Evolutionary conservation across 1,140 invertebrate species (phyloP), one percentile per base, ranked within the genome.

Genomic region (Dolichoris vasculosae): DNA sequence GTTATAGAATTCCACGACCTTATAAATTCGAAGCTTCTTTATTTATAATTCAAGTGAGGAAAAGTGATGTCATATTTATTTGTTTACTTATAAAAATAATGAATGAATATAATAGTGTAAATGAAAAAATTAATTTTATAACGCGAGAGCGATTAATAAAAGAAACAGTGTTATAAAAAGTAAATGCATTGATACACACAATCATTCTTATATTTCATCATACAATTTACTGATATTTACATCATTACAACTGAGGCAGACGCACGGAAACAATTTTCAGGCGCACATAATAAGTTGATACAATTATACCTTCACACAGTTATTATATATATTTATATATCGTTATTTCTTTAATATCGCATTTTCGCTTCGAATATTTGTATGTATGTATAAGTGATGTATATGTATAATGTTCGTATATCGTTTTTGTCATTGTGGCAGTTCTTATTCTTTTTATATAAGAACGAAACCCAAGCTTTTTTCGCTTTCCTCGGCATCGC

Each of bases 231-330:
- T 82, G 85, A 86, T 86, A 86, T 86, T 86, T 86, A 86, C 85
- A 86, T 80, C 84, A 80, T 82, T 38, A 23, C 63, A 71, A 73
- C n/a, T 51, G 30, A 82, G 32, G 26, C 86, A 88, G 85, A 86
- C 87, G 67, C 73, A 86, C 63, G 26, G 30, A 32, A 46, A 76
- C 48, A 32, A 77, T 51, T 86, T 69, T 69, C 89, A 89, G 40
- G 83, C 86, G 73, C 79, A 82, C 84, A 87, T 83, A 88, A 67
- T 40, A 88, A 87, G 84, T 90, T 85, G 85, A 87, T 88, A 88
- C 83, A 89, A 88, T 88, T 89, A 87, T 89, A 88, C 89, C 88
- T 90, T 88, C 90, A 89, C 90, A 90, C 91, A 90, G 90, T 91
- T 89, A 88, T 73, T 89, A 87, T 87, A 79, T 84, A 86, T 89